Evolutionary conservation across 2,888 invertebrate species (phyloP).

Genomic region (Apocheima hispidaria): DNA sequence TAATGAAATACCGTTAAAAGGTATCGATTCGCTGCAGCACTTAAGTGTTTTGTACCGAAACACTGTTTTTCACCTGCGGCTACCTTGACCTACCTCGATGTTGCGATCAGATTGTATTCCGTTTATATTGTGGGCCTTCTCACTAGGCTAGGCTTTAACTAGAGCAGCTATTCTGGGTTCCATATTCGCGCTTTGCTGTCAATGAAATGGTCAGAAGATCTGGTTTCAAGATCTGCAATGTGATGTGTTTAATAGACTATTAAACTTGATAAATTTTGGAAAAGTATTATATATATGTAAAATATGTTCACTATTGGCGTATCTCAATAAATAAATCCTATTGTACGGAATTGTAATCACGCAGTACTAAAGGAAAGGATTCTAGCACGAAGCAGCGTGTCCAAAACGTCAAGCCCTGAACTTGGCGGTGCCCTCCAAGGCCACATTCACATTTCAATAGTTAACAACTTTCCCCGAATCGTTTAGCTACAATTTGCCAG

Average conservation of each 20-base stretch:
- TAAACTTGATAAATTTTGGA: too few relatives aligned
- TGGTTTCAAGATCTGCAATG: too few relatives aligned
- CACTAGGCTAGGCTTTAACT: background rate
- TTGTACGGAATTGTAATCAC: too few relatives aligned
- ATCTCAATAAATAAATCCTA: too few relatives aligned
- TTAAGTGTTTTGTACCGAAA: constrained; percentile 20
- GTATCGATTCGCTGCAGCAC: constrained; percentile 53
- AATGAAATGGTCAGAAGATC: background rate
- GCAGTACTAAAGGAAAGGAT: background rate
- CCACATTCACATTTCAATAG: constrained; percentile 25
- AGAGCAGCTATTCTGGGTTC: background rate
- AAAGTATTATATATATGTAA: too few relatives aligned
- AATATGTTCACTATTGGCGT: too few relatives aligned
- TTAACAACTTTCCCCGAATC: constrained; percentile 42
- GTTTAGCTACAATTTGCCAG: constrained; percentile 28
- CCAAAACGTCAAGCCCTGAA: constrained; percentile 11
- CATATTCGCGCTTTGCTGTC: background rate
- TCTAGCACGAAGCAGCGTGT: too few relatives aligned
- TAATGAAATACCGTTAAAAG: constrained; percentile 43
- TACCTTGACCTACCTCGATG: constrained; percentile 33
- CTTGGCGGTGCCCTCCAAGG: constrained; percentile 14
- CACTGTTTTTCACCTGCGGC: constrained; percentile 8
- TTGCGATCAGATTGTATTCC: background rate
- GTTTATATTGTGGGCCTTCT: background rate
- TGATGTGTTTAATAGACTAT: background rate